Evolutionary conservation across 1,140 invertebrate genomes (phyloP).

Genomic region (Ditylenchus dipsaci): DNA sequence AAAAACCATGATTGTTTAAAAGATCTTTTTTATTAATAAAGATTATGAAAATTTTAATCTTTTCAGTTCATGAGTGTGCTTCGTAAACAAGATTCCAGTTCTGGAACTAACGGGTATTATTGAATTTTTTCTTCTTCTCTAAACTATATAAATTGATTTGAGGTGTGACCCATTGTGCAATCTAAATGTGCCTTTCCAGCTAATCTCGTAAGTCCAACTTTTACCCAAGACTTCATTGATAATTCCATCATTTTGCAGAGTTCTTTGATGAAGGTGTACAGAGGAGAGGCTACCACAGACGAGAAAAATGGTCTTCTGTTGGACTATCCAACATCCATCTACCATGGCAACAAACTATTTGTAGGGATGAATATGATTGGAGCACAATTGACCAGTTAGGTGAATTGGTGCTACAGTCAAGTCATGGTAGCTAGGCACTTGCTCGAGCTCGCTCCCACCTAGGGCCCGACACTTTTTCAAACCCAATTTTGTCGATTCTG

Average conservation of each 20-base stretch:
- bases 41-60: no score
- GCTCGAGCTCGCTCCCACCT: no score
- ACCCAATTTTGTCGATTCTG: no score
- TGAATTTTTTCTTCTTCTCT: neutral
- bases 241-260: neutral
- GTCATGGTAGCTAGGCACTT: no score
- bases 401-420: neutral
- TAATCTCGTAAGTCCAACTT: conserved; percentile 35
- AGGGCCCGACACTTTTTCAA: no score
- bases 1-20: no score
- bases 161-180: conserved; percentile 49
- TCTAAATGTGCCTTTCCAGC: conserved; percentile 50
- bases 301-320: conserved; percentile 17
- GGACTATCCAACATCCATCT: conserved; percentile 44
- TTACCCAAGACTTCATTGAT: neutral
- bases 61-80: no score
- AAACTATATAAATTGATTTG: neutral
- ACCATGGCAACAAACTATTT: conserved; percentile 35
- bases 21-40: no score
- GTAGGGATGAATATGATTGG: conserved; percentile 49
- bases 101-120: no score
- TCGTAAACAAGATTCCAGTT: no score
- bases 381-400: conserved; percentile 8
- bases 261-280: neutral
- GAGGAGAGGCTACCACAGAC: neutral